Evolutionary conservation across 2,888 invertebrate species (phyloP), one percentile per base, ranked within the genome.

Genomic region (Leucophora obtusa): DNA sequence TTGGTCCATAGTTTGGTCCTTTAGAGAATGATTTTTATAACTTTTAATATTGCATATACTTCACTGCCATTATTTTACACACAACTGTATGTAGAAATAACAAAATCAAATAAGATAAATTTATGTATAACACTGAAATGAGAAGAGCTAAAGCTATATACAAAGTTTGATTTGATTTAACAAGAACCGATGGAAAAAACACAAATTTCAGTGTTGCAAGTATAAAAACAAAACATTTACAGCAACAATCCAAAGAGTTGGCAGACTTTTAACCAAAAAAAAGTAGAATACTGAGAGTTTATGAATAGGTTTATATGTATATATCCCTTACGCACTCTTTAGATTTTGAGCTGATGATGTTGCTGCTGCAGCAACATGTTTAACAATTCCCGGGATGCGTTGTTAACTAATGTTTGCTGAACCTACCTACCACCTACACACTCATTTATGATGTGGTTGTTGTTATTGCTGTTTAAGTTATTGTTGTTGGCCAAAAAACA

Each of bases 321-420:
- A 51, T 60, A 72, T 60, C 53, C 72, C 63, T 79, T 17, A 73
- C 68, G 58, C 65, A 68, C 75, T 70, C 70, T 66, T 66, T 68
- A 47, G 17, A 65, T 56, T 51, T 28, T 66, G 53, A 62, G 54
- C 59, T 74, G 65, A 3, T 56, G 43, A 11, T 43, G 50, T 10
- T 56, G 24, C 47, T 56, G 70, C 35, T 66, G 50, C 15, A 71
- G 43, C n/a, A 35, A 70, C 33, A 33, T 68, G 56, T 68, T 53
- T 21, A 53, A 77, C 58, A 77, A 81, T 81, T 81, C 81, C 81
- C 81, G 81, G 81, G 77, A 81, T 77, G 77, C 77, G 51, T 81
- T 73, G 51, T 81, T 73, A 65, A 65, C 65, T 56, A 70, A 70
- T 73, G 54, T 59, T 21, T 50, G 59, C 24, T 72, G 56, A 62